Evolutionary conservation across 1,140 invertebrate species (phyloP).

Genomic region (Drosophila santomea): DNA sequence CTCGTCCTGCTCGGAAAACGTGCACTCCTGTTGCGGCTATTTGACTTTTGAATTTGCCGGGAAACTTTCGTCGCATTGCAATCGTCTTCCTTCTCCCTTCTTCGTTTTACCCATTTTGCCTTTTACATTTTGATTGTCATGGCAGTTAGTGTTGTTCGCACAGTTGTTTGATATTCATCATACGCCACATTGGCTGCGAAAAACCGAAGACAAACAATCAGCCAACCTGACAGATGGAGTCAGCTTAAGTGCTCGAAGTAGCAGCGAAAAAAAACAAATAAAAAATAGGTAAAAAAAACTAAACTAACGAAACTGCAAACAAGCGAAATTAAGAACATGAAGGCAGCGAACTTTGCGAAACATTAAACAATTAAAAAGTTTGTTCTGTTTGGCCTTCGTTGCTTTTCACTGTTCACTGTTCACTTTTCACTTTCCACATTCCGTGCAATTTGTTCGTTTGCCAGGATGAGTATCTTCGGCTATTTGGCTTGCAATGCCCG

Average conservation of each 20-base stretch:
- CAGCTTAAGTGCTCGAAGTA: conserved; percentile 37
- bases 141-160: conserved; percentile 22
- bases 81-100: background rate
- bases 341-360: conserved; percentile 60
- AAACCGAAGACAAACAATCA: conserved; percentile 35
- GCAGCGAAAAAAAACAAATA: conserved; percentile 2
- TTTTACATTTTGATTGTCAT: conserved; percentile 28
- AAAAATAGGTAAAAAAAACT: no score
- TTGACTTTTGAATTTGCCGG: conserved; percentile 51
- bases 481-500: conserved; percentile 20
- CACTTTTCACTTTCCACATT: conserved; percentile 33
- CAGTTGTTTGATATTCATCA: conserved; percentile 60
- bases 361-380: conserved; percentile 81
- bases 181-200: conserved; percentile 49
- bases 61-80: conserved; percentile 24
- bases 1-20: conserved; percentile 1
- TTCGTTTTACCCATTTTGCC: background rate
- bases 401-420: conserved; percentile 40
- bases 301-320: conserved; percentile 46
- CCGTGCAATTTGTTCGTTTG: conserved; percentile 27
- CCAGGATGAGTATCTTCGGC: conserved; percentile 19
- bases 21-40: conserved; percentile 21
- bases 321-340: conserved; percentile 57
- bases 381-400: conserved; percentile 37
- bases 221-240: conserved; percentile 31